Percentiles rank a stretch among this genome's conserved stretches.
These are phyloP conservation scores for Parapristionchus giblindavisi DNA, from an alignment of 2,888 invertebrate genomes.

Conservation along the genomic window DNA sequence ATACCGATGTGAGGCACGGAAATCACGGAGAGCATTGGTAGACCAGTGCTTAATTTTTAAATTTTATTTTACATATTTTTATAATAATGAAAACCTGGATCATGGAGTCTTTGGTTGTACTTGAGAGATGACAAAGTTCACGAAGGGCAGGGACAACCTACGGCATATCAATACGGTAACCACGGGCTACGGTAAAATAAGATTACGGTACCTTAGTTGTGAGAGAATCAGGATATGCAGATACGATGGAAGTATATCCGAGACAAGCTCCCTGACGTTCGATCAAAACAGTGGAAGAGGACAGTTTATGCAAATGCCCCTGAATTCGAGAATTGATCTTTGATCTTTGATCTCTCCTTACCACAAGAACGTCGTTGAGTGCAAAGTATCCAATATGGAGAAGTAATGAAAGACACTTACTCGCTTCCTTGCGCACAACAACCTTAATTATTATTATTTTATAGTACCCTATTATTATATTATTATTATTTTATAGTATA, in stretches of 20 bases:
- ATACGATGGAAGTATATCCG: slow-evolving; percentile 44
- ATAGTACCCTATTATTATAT: neutral
- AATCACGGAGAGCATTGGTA: slow-evolving; percentile 31
- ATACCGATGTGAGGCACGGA: slow-evolving; percentile 31
- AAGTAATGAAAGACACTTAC: slow-evolving; percentile 48
- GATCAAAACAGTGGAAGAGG: neutral
- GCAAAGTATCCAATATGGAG: slow-evolving; percentile 48
- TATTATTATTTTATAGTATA: neutral
- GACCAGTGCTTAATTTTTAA: slow-evolving; percentile 20
- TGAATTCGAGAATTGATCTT: slow-evolving; percentile 4
- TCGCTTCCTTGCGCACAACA: slow-evolving; percentile 46
- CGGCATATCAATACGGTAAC: neutral
- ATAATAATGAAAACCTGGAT: slow-evolving; percentile 13
- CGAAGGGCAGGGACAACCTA: slow-evolving; percentile 26
- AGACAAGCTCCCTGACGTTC: slow-evolving; percentile 47
- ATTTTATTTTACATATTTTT: neutral
- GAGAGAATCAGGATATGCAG: slow-evolving; percentile 48
- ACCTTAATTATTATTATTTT: slow-evolving; percentile 40
- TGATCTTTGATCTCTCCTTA: slow-evolving; percentile 12
- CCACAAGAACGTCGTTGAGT: slow-evolving; percentile 36
- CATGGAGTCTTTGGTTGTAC: slow-evolving; percentile 8
- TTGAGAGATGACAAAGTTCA: slow-evolving; percentile 11
- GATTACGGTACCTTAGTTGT: slow-evolving; percentile 37
- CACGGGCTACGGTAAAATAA: neutral
- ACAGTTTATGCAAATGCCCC: slow-evolving; percentile 9